These are phyloP conservation scores for Chloropsis hardwickii DNA, from an alignment of 2,113 vertebrate species.

Conservation along the genomic window DNA sequence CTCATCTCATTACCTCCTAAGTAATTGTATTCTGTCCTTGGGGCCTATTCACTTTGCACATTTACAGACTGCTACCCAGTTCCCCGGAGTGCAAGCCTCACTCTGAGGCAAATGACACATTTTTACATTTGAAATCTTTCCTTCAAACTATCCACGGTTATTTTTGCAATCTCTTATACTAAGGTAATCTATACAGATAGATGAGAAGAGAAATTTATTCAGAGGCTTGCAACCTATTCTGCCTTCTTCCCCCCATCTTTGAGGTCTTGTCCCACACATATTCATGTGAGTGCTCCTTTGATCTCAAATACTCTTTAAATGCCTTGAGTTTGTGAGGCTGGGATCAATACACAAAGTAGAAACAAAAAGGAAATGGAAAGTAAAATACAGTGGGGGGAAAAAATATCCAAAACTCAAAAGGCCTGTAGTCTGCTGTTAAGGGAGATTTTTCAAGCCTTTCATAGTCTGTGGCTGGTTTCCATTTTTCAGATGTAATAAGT, in stretches of 20 bases:
- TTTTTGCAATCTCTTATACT: neutral
- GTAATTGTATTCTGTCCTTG: slow-evolving; percentile 61
- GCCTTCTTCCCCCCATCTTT: neutral
- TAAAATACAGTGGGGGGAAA: neutral
- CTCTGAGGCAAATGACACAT: slow-evolving; percentile 48
- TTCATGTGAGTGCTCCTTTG: neutral
- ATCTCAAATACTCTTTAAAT: slow-evolving; percentile 23
- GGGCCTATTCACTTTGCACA: slow-evolving; percentile 44
- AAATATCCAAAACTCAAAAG: neutral
- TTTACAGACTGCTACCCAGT: slow-evolving; percentile 36
- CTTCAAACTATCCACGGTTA: neutral
- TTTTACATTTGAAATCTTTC: slow-evolving; percentile 31
- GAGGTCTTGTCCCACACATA: neutral
- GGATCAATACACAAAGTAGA: neutral
- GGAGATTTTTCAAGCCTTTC: slow-evolving; percentile 5
- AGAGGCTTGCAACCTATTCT: neutral
- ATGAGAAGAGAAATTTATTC: neutral
- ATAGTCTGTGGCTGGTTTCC: neutral
- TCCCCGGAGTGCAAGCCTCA: slow-evolving; percentile 22
- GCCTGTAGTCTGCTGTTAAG: neutral
- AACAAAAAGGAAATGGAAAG: neutral
- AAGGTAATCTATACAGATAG: neutral
- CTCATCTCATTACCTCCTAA: slow-evolving; percentile 67
- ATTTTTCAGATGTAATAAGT: neutral
- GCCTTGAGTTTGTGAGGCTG: neutral